Evolutionary conservation across 2,888 invertebrate species (phyloP), one percentile per base, ranked within the genome.

Genomic region (Parochlus steinenii): DNA sequence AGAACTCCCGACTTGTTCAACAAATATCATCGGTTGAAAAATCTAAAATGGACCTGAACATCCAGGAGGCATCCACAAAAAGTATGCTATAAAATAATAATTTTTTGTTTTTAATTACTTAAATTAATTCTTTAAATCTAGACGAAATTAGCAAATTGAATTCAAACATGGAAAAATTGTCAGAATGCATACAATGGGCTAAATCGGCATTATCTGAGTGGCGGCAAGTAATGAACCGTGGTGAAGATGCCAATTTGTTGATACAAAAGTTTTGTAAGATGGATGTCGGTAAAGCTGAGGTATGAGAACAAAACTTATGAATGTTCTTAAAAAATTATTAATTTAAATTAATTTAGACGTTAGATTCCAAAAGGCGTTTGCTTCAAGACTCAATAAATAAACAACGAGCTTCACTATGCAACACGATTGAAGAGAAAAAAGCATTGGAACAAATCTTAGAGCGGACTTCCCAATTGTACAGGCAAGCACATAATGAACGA

Each of bases 231-330:
- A 62, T 83, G 38, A 68, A 70, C 43, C 65, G 72, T 39, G 69
- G 70, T 23, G 69, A 76, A 26, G 71, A 73, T 31, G 74, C 78
- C 39, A 78, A 74, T 43, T 62, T 67, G 18, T 56, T 80, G n/a
- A 69, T 83, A 27, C 71, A 74, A 45, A 71, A 71, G 48, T 79
- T 75, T 44, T 73, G 75, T 37, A 68, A 71, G 47, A 71, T 75
- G 43, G 83, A 85, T 51, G 58, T 71, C 14, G 67, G 70, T 33
- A 70, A 65, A 44, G 74, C 74, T 28, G 70, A 73, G 54, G 71
- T 55, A 41, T 41, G 42, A 38, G 15, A 28, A 14, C 16, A 14
- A 26, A 6, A 19, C 23, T 17, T 31, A 39, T 25, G 12, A 31
- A 35, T 23, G 12, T 37, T 16, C 14, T 10, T 11, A 2, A 17